Conservation (phyloP, 2,888 invertebrate species). For the Drosophila hamatofila region DNA sequence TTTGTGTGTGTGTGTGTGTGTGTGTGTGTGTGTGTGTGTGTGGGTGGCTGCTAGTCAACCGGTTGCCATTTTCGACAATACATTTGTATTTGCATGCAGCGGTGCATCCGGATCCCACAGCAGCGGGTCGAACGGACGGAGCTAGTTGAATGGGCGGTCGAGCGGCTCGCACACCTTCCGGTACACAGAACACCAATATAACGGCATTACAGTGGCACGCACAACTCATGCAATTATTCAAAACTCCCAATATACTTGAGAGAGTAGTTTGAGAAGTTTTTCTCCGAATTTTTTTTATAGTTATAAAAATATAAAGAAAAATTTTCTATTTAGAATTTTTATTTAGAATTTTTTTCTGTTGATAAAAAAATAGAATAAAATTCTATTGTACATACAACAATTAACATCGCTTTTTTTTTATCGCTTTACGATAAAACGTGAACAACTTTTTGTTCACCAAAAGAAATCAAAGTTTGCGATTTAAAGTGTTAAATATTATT, state of each 20-base stretch:
- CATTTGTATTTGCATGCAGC: conserved; percentile 80
- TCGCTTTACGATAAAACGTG: no score
- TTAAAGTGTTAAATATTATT: no score
- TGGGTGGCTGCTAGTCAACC: conserved; percentile 58
- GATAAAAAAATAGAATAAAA: no score
- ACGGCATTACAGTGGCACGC: conserved; percentile 32
- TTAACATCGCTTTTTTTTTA: no score
- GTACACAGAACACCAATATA: conserved; percentile 63
- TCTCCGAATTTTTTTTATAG: no score
- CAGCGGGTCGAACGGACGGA: conserved; percentile 50
- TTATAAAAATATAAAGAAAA: no score
- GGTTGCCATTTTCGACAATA: conserved; percentile 79
- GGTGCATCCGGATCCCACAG: conserved; percentile 70
- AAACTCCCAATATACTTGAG: not conserved
- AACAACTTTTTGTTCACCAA: no score
- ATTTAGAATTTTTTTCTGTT: no score
- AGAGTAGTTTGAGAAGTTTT: not conserved
- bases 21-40: not conserved
- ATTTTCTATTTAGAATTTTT: no score
- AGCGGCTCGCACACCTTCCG: conserved; percentile 75
- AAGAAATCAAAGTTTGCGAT: not conserved
- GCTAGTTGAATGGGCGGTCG: conserved; percentile 62
- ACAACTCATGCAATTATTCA: not conserved
- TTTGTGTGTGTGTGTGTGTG: not conserved
- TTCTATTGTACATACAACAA: no score